Evolutionary conservation across 1,140 invertebrate species (phyloP).

Genomic region (Pseudomyrmex dendroicus): DNA sequence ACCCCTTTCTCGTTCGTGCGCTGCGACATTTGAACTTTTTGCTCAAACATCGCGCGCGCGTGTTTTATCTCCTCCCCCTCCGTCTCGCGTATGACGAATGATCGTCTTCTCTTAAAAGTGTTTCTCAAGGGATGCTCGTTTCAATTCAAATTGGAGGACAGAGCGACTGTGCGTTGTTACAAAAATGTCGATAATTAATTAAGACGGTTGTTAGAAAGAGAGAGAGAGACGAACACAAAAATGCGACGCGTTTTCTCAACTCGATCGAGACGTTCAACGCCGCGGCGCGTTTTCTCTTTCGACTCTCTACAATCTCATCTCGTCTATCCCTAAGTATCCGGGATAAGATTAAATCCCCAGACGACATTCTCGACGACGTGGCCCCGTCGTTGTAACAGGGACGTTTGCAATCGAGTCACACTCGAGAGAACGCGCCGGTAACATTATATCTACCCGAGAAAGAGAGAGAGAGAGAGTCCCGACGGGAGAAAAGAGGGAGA

Average conservation of each 20-base stretch:
- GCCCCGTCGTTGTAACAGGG: conserved; percentile 58
- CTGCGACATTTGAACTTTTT: conserved; percentile 77
- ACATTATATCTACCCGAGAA: conserved; percentile 72
- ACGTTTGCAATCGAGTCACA: conserved; percentile 78
- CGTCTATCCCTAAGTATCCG: conserved; percentile 65
- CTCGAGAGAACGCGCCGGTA: conserved; percentile 72
- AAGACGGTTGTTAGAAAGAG: no score
- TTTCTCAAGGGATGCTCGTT: neutral
- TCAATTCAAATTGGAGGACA: no score
- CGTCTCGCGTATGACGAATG: neutral
- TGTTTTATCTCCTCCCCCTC: neutral
- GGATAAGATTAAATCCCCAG: conserved; percentile 73
- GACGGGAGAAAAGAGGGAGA: conserved; percentile 47
- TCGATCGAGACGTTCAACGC: conserved; percentile 1
- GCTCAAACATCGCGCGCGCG: neutral
- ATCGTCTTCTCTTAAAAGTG: neutral
- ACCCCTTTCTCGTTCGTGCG: conserved; percentile 61
- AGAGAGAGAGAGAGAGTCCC: conserved; percentile 24
- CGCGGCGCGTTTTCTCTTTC: conserved; percentile 43
- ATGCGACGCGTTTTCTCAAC: no score
- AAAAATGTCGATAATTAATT: no score
- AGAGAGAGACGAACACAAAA: no score
- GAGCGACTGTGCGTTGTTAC: no score
- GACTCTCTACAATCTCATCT: conserved; percentile 63
- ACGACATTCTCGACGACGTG: conserved; percentile 56